A percentile compares a stretch with the other conserved stretches of the same genome.
phyloP scores from a whole-genome alignment of 2,113 vertebrate genomes.

The Ammodramus savannarum region DNA sequence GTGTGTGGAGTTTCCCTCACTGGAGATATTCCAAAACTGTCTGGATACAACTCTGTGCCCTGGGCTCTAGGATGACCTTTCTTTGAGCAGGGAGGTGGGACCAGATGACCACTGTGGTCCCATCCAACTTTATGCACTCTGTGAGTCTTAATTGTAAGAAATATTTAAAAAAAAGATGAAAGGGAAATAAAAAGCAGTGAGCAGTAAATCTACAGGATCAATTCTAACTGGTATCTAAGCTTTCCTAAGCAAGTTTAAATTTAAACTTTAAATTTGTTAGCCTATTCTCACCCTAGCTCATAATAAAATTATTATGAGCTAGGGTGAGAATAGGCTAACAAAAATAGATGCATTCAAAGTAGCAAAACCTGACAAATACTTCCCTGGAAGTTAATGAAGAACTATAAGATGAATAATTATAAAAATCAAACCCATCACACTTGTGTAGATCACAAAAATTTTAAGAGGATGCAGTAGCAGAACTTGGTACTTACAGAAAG shows the following conservation, averaged over 20 bases:
- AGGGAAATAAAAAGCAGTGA: not conserved
- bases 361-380: not conserved
- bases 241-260: not conserved
- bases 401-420: not conserved
- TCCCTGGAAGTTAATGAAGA: not conserved
- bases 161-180: not conserved
- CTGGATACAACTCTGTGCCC: not conserved
- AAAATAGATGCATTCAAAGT: not conserved
- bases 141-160: not conserved
- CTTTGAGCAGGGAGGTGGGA: not conserved
- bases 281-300: too few species aligned
- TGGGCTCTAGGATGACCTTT: not conserved
- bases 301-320: not conserved
- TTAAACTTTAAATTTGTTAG: too few species aligned
- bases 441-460: not conserved
- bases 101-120: not conserved
- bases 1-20: too few species aligned
- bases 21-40: not conserved
- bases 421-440: not conserved
- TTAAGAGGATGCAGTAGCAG: not conserved
- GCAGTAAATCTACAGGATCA: not conserved
- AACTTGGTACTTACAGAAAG: not conserved
- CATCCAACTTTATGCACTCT: not conserved
- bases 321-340: not conserved
- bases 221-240: not conserved